Base-by-base conservation (phyloP, 2,113 vertebrate genomes). In the Ranitomeya variabilis region DNA sequence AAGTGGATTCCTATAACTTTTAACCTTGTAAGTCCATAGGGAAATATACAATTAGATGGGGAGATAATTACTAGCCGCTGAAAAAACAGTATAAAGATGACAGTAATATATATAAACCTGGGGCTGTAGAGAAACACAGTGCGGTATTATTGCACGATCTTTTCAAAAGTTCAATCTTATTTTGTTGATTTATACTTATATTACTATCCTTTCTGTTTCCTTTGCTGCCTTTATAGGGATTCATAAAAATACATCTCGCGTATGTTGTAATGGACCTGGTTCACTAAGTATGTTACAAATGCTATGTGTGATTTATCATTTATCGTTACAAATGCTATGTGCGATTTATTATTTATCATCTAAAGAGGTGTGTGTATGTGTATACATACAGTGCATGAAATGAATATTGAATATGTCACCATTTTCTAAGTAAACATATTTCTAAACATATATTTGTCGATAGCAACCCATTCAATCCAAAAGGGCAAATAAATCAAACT, bases 21-120 rank as follows among this genome's bases (percentile, higher is more conserved):
- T 94, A 95, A 95, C 95, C 95, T 95, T 93, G 92, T 91, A 86
- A 91, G 94, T 92, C 94, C 94, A 93, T 92, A 95, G 94, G 95
- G 89, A 95, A 95, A 96, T 95, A 95, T 95, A 94, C 95, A 96
- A 95, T 95, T 94, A 95, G 93, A 95, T 95, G 92, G 94, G 93
- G 92, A 94, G 94, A 95, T 95, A 95, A 96, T 95, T 94, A 95
- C 94, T 93, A 91, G 90, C 91, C 90, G 93, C 92, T 71, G 94
- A 90, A 91, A 80, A 81, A 95, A 95, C 92, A 93, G 93, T 92
- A 93, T 95, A 94, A 93, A 95, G 94, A 91, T 95, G 94, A 95
- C 95, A 95, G 93, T 93, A 90, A 94, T 93, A 95, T 95, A 95
- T 95, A 95, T 95, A 95, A 96, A 94, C 94, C 93, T 92, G 90